Evolutionary conservation across 2,113 vertebrate species (phyloP), one percentile per base, ranked within the genome.

Genomic region (Tachycineta bicolor): DNA sequence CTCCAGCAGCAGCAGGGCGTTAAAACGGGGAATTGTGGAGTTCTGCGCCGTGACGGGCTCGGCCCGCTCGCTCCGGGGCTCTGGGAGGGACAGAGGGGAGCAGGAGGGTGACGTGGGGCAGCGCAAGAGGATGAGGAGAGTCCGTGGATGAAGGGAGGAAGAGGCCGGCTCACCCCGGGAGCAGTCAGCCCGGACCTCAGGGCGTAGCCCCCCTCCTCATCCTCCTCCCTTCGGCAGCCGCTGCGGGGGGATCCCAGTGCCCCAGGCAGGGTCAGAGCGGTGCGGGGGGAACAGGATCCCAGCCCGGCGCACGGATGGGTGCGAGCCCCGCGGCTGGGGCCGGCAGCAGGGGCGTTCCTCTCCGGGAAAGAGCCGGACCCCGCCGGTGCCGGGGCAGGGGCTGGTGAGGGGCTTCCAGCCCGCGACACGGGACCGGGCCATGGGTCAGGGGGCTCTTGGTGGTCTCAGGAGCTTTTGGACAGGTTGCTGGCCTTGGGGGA

Each of bases 251-350:
- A 41, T 43, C 41, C 47, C 53, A 14, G 14, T 2, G 2, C 53
- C 31, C 3, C 4, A 1, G 50, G 62, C 31, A 4, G 24, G 28
- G 23, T 18, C 12, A 9, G 9, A 37, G 39, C 52, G 8, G 1
- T 17, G 14, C 12, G 34, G 64, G 39, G 60, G 16, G 4, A 1
- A 10, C 15, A 33, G 17, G 17, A 10, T 26, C 29, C 37, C 17
- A 5, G 2, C n/a, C n/a, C n/a, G n/a, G n/a, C n/a, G 46, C 26
- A 31, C 26, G n/a, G n/a, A 21, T 0, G 2, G 50, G 14, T 4
- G 10, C 8, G 14, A 25, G 29, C 18, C 18, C 71, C 33, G 4
- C 6, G 41, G 11, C 24, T 23, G 21, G 1, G 8, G 20, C 3
- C 1, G 8, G 29, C 44, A 46, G 10, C 11, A 4, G 23, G 8